Evolutionary conservation across 2,888 invertebrate genomes (phyloP).

Genomic region (Lysandra coridon): DNA sequence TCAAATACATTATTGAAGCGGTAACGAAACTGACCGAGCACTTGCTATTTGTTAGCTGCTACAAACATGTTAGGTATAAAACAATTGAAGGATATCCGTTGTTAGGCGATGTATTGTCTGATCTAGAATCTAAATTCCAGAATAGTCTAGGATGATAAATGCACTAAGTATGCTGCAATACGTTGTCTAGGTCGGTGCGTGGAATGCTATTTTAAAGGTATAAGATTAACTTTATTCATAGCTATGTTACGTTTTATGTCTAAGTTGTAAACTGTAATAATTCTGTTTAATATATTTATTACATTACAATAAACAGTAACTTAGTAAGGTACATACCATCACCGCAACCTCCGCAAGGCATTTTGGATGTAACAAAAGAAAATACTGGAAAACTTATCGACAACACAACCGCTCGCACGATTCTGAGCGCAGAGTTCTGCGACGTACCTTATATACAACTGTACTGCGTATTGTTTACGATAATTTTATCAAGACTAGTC

Average conservation of each 20-base stretch:
- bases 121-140: constrained; percentile 19
- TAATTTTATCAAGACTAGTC: constrained; percentile 32
- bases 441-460: constrained; percentile 29
- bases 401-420: constrained; percentile 8
- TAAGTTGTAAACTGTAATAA: no score
- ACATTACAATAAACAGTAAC: not conserved
- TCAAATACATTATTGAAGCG: not conserved
- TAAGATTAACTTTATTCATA: no score
- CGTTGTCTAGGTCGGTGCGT: not conserved
- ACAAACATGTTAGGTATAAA: constrained; percentile 3
- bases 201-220: not conserved
- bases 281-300: no score
- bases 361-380: constrained; percentile 48
- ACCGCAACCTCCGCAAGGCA: constrained; percentile 74
- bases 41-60: not conserved
- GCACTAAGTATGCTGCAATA: not conserved
- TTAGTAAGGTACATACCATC: constrained; percentile 57
- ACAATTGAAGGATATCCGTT: constrained; percentile 25
- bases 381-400: constrained; percentile 32
- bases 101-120: constrained; percentile 4
- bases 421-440: not conserved
- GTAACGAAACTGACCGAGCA: not conserved
- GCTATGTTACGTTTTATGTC: no score
- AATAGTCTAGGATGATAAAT: constrained; percentile 8
- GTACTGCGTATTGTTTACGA: constrained; percentile 20